Evolutionary conservation across 2,888 invertebrate genomes (phyloP).

Genomic region (Cheilosia soror): DNA sequence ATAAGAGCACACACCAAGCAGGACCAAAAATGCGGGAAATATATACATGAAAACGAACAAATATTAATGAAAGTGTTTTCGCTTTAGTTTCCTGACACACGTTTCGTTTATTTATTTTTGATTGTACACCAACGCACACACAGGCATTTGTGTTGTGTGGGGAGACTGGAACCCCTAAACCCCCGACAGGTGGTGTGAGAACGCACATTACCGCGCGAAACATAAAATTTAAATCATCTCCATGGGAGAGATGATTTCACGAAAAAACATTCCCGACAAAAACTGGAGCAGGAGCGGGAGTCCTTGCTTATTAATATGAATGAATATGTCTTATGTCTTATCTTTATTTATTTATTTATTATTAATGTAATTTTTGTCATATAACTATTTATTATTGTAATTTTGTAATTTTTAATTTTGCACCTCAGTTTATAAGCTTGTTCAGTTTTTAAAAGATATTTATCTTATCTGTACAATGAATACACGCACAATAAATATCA

Average conservation of each 20-base stretch:
- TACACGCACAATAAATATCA: neutral
- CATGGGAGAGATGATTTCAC: slow-evolving; percentile 36
- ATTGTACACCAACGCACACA: slow-evolving; percentile 19
- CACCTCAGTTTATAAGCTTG: too few species aligned
- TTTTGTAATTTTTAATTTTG: too few species aligned
- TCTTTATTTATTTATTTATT: too few species aligned
- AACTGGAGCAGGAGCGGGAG: neutral
- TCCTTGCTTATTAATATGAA: slow-evolving; percentile 51
- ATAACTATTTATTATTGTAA: too few species aligned
- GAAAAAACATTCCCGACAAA: slow-evolving; percentile 4
- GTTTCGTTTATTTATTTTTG: slow-evolving; percentile 51
- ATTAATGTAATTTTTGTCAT: too few species aligned
- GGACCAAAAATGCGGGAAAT: neutral
- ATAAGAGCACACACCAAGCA: neutral
- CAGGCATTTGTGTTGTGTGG: neutral
- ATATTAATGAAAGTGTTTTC: slow-evolving; percentile 48
- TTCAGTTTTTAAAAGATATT: too few species aligned
- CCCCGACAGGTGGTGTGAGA: neutral
- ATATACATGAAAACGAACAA: slow-evolving; percentile 20
- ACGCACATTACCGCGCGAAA: neutral
- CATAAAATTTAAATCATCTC: slow-evolving; percentile 50
- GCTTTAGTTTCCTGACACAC: slow-evolving; percentile 34
- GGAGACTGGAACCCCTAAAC: slow-evolving; percentile 1
- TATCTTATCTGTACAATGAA: neutral
- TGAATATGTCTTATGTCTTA: too few species aligned